Percentiles rank a stretch among this genome's conserved stretches.
Conservation (phyloP, 2,113 vertebrate genomes). For the Leuciscus idus region DNA sequence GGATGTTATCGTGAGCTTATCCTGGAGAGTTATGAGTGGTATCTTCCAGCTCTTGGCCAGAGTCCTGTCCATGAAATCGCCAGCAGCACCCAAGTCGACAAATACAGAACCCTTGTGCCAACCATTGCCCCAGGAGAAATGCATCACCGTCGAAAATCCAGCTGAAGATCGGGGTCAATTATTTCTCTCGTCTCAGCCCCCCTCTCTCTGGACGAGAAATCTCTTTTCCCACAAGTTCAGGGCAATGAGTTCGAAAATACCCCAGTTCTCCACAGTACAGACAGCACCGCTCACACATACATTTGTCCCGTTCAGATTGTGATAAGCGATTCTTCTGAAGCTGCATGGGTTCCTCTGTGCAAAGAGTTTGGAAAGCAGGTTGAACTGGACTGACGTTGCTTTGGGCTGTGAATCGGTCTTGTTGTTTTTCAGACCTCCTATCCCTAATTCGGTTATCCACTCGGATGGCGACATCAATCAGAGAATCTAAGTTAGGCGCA, state of each 20-base stretch:
- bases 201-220: neutral
- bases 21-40: neutral
- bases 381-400: too few species aligned
- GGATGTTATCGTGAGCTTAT: neutral
- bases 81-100: neutral
- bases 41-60: neutral
- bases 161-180: neutral
- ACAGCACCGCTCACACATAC: neutral
- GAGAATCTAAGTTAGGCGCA: too few species aligned
- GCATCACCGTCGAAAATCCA: neutral
- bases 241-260: neutral
- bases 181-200: neutral
- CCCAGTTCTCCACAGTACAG: neutral
- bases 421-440: too few species aligned
- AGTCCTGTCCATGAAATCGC: neutral
- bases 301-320: neutral
- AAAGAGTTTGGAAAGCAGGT: too few species aligned
- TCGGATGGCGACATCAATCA: too few species aligned
- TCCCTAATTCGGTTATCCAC: too few species aligned
- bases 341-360: too few species aligned
- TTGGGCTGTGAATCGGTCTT: too few species aligned
- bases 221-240: neutral
- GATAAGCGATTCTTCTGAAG: too few species aligned
- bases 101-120: neutral
- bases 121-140: neutral